phyloP scores from a whole-genome alignment of 2,888 invertebrate species.

The Loripinus fragilis region DNA sequence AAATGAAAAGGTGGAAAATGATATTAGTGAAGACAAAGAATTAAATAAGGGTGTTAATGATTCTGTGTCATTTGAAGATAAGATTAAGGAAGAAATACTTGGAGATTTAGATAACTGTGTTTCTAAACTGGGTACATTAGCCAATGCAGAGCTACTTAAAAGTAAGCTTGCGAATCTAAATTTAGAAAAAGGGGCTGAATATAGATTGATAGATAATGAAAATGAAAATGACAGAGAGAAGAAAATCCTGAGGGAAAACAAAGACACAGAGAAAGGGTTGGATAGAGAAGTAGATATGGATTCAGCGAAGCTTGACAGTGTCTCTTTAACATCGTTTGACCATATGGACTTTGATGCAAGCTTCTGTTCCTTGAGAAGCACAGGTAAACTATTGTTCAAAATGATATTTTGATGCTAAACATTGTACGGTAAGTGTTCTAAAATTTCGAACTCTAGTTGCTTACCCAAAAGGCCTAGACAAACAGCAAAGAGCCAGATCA shows the following conservation, averaged over 20 bases:
- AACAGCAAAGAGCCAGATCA: too few relatives aligned
- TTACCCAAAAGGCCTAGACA: too few relatives aligned
- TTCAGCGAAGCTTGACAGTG: conserved; percentile 47
- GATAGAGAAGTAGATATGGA: conserved; percentile 10
- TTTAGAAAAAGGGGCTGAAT: too few relatives aligned
- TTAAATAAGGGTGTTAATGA: not conserved
- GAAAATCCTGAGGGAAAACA: not conserved
- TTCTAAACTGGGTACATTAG: not conserved
- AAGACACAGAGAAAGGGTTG: not conserved
- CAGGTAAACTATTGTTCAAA: conserved; percentile 51
- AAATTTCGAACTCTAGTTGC: too few relatives aligned
- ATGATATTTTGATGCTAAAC: too few relatives aligned
- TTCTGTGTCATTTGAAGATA: not conserved
- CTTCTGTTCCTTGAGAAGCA: conserved; percentile 62
- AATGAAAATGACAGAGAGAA: conserved; percentile 1
- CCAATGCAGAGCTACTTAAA: not conserved
- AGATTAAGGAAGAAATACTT: not conserved
- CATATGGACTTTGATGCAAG: conserved; percentile 63
- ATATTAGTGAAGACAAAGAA: not conserved
- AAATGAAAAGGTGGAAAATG: not conserved
- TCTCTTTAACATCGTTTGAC: conserved; percentile 54
- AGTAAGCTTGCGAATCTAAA: too few relatives aligned
- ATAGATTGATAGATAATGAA: not conserved
- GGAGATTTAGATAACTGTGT: conserved; percentile 10
- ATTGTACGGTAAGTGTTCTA: too few relatives aligned